These are phyloP conservation scores for Marmota flaviventris DNA, from an alignment of 2,113 vertebrate genomes.

Conservation along the genomic window DNA sequence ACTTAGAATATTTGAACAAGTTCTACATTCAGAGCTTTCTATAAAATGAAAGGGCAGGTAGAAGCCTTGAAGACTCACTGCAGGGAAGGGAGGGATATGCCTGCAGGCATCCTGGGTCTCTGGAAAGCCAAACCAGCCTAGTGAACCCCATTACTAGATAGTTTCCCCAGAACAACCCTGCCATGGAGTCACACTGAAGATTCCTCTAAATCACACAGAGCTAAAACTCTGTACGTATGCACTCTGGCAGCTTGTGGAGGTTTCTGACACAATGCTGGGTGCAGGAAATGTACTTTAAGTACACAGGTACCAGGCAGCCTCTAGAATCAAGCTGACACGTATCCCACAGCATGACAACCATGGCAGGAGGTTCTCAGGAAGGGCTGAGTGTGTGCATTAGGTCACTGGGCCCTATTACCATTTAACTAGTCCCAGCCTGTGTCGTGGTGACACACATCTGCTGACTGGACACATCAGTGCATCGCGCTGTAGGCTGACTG, in stretches of 20 bases:
- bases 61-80: conserved; percentile 70
- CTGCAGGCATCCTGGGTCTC: not conserved
- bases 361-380: conserved; percentile 84
- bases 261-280: not conserved
- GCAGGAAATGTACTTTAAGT: conserved; percentile 27
- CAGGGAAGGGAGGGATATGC: accelerated
- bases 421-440: conserved; percentile 96
- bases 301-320: conserved; percentile 14
- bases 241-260: not conserved
- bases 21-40: conserved; percentile 67
- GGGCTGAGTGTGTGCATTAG: conserved; percentile 90
- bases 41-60: conserved; percentile 65
- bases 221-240: not conserved
- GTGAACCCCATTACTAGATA: not conserved
- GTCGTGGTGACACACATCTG: conserved; percentile 96
- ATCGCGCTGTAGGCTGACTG: conserved; percentile 93
- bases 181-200: not conserved
- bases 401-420: conserved; percentile 92
- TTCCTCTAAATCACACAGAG: not conserved
- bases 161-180: not conserved
- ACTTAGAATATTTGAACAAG: conserved; percentile 72
- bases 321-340: conserved; percentile 76
- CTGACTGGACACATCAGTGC: conserved; percentile 93
- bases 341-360: conserved; percentile 83
- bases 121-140: not conserved